Evolutionary conservation across 2,113 vertebrate species (phyloP).

Genomic region (Petaurus breviceps): DNA sequence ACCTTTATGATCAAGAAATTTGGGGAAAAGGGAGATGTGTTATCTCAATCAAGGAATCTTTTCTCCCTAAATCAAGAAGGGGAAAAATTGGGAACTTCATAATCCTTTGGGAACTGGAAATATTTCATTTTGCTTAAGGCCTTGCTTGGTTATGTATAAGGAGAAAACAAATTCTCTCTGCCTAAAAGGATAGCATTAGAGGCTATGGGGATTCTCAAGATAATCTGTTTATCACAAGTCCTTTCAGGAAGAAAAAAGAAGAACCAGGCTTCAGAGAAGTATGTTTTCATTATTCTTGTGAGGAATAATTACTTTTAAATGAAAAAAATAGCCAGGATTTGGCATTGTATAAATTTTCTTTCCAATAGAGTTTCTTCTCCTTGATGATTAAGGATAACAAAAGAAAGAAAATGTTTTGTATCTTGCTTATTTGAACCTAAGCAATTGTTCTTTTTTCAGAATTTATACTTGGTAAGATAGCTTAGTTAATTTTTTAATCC

Average conservation of each 20-base stretch:
- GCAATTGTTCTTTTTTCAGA: conserved; percentile 16
- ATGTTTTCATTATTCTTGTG: conserved; percentile 14
- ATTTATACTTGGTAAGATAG: not conserved
- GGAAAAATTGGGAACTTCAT: not conserved
- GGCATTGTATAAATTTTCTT: conserved; percentile 36
- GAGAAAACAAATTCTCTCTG: not conserved
- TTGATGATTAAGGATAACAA: conserved; percentile 35
- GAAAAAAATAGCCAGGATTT: not conserved
- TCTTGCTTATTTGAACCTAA: conserved; percentile 6
- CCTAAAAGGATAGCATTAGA: conserved; percentile 1
- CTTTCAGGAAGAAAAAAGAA: conserved; percentile 36
- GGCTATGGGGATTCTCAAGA: conserved; percentile 17
- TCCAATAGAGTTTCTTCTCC: conserved; percentile 27
- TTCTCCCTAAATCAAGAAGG: not conserved
- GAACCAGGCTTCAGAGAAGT: conserved; percentile 4
- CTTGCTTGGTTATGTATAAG: not conserved
- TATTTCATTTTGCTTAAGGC: not conserved
- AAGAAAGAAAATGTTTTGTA: conserved; percentile 19
- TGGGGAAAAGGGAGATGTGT: not conserved
- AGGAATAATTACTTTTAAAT: not conserved
- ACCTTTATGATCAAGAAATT: not conserved
- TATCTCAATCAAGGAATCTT: not conserved
- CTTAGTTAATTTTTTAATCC: not conserved
- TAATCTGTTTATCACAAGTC: not conserved
- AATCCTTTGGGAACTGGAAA: conserved; percentile 22